Percentiles rank a stretch among this genome's conserved stretches.
Evolutionary conservation across 2,888 invertebrate genomes (phyloP).

Genomic region (Polydrusus cervinus): DNA sequence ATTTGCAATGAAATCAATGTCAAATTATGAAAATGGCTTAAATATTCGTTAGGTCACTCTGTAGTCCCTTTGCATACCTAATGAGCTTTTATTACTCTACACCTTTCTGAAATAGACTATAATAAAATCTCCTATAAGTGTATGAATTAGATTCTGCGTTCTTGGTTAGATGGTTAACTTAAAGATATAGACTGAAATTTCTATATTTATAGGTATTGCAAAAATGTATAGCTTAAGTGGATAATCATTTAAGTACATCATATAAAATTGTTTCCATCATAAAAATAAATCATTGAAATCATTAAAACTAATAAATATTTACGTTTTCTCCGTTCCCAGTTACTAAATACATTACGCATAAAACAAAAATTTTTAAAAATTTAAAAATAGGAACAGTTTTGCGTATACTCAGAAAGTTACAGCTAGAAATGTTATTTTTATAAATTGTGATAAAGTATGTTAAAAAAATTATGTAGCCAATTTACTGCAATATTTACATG

Average conservation of each 20-base stretch:
- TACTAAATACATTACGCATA: slow-evolving; percentile 19
- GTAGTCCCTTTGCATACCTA: too few species aligned
- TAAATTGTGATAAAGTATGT: too few species aligned
- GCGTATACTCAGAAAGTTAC: slow-evolving; percentile 2
- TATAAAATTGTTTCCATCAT: neutral
- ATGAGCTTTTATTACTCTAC: too few species aligned
- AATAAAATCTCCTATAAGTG: too few species aligned
- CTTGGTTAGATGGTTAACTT: too few species aligned
- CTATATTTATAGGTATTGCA: too few species aligned
- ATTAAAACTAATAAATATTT: slow-evolving; percentile 20
- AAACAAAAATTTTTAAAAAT: slow-evolving; percentile 17
- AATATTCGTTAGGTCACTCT: too few species aligned
- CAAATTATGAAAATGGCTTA: too few species aligned
- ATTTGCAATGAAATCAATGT: too few species aligned
- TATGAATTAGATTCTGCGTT: too few species aligned
- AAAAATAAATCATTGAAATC: slow-evolving; percentile 24
- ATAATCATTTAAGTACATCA: neutral
- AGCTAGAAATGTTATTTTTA: neutral
- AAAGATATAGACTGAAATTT: too few species aligned
- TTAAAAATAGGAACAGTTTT: slow-evolving; percentile 25
- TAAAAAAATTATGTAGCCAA: slow-evolving; percentile 1
- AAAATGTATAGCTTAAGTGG: neutral
- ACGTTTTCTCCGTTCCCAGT: slow-evolving; percentile 13
- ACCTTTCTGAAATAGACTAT: too few species aligned
- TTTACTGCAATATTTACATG: neutral